Base-by-base conservation (phyloP, 2,113 vertebrate species). In the Sprattus sprattus region DNA sequence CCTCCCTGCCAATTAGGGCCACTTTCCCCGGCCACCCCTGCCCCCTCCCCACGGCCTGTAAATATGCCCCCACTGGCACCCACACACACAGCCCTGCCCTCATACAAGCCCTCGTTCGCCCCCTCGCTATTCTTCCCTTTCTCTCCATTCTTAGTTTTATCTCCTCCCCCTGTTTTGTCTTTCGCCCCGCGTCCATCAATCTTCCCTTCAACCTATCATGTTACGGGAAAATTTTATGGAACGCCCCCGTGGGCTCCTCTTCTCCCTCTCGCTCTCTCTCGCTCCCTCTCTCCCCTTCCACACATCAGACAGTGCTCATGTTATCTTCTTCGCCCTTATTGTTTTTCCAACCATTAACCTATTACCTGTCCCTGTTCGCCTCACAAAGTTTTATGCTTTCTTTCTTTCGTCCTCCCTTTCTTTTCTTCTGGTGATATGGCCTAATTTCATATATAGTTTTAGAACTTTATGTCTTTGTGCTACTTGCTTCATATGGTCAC, bases 1-100 rank as follows among this genome's bases (percentile, higher is more conserved):
- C 98, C 97, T 99, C 97, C 98, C 97, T 97, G 97, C 98, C 99
- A 98, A 99, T 99, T 98, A 99, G 97, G 90, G 95, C 64, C 64
- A 25, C 64, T 28, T 71, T 71, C 25, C 6, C 54, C 54, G 22
- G 54, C 20, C 57, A 2, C 57, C 10, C 25, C 28, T 8, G 2
- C n/a, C n/a, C 64, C 64, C 11, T 92, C 91, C 90, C 92, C 90
- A 90, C 89, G 95, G 95, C 95, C 91, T 95, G 95, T 97, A 95
- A 97, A 97, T 96, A 96, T 96, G 95, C 96, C 89, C 95, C 90
- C 91, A 90, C 92, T 89, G 86, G 85, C 85, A 85, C 83, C 84
- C 44, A 82, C 89, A 90, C 87, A 91, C 84, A 89, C 83, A 85
- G 89, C 90, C 88, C 88, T 89, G 89, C 91, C 90, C 89, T 93